phyloP scores from a whole-genome alignment of 2,888 invertebrate genomes.

The Meganola albula region DNA sequence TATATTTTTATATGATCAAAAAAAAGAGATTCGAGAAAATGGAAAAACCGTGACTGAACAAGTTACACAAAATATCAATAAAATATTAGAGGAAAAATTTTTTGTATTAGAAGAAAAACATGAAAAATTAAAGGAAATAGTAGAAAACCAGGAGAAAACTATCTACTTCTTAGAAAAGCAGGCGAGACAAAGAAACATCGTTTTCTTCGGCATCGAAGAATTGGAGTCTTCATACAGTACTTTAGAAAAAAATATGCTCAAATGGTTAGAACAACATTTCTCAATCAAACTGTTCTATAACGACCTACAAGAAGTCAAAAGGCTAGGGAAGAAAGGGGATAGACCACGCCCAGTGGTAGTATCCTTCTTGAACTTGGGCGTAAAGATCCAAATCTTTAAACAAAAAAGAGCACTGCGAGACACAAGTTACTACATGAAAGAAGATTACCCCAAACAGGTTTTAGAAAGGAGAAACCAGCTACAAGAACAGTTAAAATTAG shows the following conservation, averaged over 20 bases:
- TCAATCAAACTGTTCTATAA: not conserved
- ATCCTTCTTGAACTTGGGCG: conserved; percentile 1
- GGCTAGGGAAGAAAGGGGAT: conserved; percentile 5
- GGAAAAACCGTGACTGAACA: conserved; percentile 2
- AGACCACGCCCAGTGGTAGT: conserved; percentile 5
- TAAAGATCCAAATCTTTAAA: conserved; percentile 1
- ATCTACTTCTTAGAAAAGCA: conserved; percentile 1
- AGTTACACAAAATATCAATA: conserved; percentile 5
- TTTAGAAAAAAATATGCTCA: not conserved
- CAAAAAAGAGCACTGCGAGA: conserved; percentile 2
- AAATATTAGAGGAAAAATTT: conserved; percentile 4
- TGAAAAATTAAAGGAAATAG: not conserved
- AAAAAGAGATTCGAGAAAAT: no score
- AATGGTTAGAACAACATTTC: not conserved
- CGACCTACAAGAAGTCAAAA: not conserved
- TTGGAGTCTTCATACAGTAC: not conserved
- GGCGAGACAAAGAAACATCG: conserved; percentile 1
- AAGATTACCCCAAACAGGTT: conserved; percentile 1
- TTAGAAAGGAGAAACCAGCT: conserved; percentile 1
- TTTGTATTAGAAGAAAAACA: not conserved
- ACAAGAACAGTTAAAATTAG: conserved; percentile 3
- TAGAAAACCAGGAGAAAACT: conserved; percentile 4
- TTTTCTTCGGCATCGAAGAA: not conserved
- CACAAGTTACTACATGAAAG: conserved; percentile 3
- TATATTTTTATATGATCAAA: no score